Conservation (phyloP, 1,140 invertebrate genomes). For the Neuroterus valhalla region DNA sequence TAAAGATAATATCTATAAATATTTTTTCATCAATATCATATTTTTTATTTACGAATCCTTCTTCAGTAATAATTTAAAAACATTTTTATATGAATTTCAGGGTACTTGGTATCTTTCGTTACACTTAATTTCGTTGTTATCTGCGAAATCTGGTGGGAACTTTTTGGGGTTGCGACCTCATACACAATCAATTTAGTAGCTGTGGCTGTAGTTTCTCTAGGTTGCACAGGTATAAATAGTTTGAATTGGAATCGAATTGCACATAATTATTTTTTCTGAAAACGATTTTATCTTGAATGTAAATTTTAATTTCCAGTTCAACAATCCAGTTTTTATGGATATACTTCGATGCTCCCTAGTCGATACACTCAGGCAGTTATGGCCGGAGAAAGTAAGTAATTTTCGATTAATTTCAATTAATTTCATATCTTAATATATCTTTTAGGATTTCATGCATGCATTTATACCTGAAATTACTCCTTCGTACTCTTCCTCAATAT, state of each 20-base stretch:
- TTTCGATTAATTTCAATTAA: constrained; percentile 10
- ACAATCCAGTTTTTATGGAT: constrained; percentile 95
- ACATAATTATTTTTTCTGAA: constrained; percentile 15
- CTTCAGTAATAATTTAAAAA: too few species aligned
- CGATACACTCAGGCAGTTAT: constrained; percentile 94
- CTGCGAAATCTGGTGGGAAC: constrained; percentile 89
- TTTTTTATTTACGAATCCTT: too few species aligned
- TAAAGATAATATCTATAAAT: too few species aligned
- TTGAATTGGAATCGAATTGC: constrained; percentile 4
- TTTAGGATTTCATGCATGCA: neutral
- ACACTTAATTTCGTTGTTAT: constrained; percentile 88
- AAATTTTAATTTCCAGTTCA: constrained; percentile 79
- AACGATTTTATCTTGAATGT: constrained; percentile 26
- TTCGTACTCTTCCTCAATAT: too few species aligned
- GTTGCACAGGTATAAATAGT: constrained; percentile 83
- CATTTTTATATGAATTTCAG: constrained; percentile 72
- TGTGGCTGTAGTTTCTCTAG: constrained; percentile 89
- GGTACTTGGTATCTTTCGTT: constrained; percentile 87
- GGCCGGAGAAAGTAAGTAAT: constrained; percentile 90
- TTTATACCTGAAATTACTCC: neutral
- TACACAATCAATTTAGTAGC: constrained; percentile 90
- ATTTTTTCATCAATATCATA: too few species aligned
- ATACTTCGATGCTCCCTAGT: constrained; percentile 92
- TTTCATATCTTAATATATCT: neutral
- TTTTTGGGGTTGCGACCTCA: constrained; percentile 82